Base-by-base conservation (phyloP, 1,140 invertebrate species). In the Trialeurodes vaporariorum region DNA sequence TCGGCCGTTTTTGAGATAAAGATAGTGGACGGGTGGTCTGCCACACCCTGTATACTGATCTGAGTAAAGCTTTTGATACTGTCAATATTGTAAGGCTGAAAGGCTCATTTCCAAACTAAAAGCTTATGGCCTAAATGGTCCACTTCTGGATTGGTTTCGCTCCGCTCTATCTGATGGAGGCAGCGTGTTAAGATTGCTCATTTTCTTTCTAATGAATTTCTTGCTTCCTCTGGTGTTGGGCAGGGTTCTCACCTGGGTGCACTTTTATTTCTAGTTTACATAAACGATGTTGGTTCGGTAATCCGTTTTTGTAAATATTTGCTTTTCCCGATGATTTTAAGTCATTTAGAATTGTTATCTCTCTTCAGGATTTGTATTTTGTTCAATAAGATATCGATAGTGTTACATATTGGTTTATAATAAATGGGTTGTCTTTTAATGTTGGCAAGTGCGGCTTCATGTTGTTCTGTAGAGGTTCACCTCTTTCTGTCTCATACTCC, bases 191-290 rank as follows among this genome's bases (percentile, higher is more conserved):
- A 58, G 58, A 22, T 49, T 26, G 25, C 49, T 11, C 49, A 65
- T 25, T 59, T 65, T 23, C 23, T 65, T n/a, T 59, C 64, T 13
- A n/a, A 59, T 59, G 25, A 49, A 58, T 58, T 65, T 24, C 21
- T 17, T 49, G 64, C 58, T 65, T 12, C 49, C 1, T 65, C 25
- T 25, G 64, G 58, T 58, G 64, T 65, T 24, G 40, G 40, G 21
- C 64, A 65, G 17, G 61, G 61, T 24, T 23, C 13, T 26, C 61
- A 63, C 25, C 2, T 63, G 26, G 17, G 5, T 24, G 23, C 49
- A 21, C n/a, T 65, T 49, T 58, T 65, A 23, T 65, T 65, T 65
- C 27, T 65, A 65, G 17, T 65, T n/a, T 40, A 25, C 25, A 24
- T 60, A 9, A 21, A 24, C 21, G 64, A 25, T 49, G 34, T 49